These are phyloP conservation scores for Onchidella celtica DNA, from an alignment of 2,888 invertebrate genomes.

Conservation along the genomic window DNA sequence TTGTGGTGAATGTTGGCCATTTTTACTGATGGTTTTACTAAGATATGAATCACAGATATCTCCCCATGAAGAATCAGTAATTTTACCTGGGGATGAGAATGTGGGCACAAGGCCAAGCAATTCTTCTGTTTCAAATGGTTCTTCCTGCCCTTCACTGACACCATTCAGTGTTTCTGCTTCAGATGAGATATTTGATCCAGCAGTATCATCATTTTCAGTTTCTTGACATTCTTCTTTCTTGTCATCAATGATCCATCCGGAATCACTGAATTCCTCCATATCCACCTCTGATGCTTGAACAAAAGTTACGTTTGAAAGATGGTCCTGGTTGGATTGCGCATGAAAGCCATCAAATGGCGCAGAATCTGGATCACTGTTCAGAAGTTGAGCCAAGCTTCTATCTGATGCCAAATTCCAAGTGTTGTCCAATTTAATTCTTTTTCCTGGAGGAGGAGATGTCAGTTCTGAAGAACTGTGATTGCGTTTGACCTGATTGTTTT, in stretches of 20 bases:
- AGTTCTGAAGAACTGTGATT: not conserved
- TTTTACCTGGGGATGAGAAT: slow-evolving; percentile 67
- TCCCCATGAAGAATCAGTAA: slow-evolving; percentile 68
- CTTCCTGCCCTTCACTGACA: not conserved
- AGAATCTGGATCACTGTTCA: slow-evolving; percentile 60
- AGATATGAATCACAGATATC: slow-evolving; percentile 66
- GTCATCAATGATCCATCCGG: not conserved
- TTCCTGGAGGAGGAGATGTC: slow-evolving; percentile 15
- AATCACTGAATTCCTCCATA: not conserved
- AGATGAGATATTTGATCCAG: not conserved
- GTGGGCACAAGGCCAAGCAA: slow-evolving; percentile 41
- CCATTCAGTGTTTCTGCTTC: not conserved
- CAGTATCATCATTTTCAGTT: not conserved
- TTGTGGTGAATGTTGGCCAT: not conserved
- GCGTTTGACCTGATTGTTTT: not conserved
- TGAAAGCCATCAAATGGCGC: slow-evolving; percentile 61
- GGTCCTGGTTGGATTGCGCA: slow-evolving; percentile 45
- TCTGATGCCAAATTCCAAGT: slow-evolving; percentile 63
- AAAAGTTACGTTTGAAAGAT: slow-evolving; percentile 64
- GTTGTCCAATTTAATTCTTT: slow-evolving; percentile 61
- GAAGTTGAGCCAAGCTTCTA: slow-evolving; percentile 58
- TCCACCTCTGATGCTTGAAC: slow-evolving; percentile 62
- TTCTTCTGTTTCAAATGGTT: slow-evolving; percentile 8
- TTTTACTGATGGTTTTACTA: slow-evolving; percentile 51
- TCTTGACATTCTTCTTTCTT: not conserved